A percentile compares a stretch with the other conserved stretches of the same genome.
Evolutionary conservation across 2,113 vertebrate genomes (phyloP).

Genomic region (Gymnogyps californianus): DNA sequence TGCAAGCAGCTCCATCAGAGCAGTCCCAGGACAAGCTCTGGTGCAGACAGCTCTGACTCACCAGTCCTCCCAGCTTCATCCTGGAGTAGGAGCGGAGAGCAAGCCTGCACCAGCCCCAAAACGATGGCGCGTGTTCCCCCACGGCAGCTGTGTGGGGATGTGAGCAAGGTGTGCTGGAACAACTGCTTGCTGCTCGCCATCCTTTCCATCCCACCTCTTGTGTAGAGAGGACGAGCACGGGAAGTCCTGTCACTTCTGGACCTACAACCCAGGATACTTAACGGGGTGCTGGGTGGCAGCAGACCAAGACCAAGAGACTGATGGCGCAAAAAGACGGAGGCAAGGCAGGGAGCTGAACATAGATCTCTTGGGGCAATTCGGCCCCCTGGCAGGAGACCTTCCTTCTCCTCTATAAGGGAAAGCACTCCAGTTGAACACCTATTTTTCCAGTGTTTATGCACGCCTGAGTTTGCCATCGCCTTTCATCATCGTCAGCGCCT

Average conservation of each 20-base stretch:
- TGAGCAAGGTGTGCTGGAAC: background rate
- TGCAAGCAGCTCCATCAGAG: background rate
- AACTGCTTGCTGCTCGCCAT: fast-evolving
- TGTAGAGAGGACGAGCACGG: fast-evolving
- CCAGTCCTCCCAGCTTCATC: background rate
- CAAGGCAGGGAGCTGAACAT: background rate
- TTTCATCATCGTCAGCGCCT: background rate
- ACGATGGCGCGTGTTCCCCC: fast-evolving
- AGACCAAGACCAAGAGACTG: background rate
- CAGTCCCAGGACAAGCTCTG: background rate
- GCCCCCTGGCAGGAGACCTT: background rate
- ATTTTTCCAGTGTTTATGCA: background rate
- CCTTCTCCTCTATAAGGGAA: background rate
- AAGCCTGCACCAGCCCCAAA: background rate
- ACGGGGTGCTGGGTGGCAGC: background rate
- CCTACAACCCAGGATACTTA: background rate
- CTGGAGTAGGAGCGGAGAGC: background rate
- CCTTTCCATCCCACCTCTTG: background rate
- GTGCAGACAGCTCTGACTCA: background rate
- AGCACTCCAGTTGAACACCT: background rate
- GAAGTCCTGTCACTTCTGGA: background rate
- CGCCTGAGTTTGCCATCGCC: background rate
- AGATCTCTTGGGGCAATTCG: background rate
- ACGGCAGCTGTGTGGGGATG: background rate
- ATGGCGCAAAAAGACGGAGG: background rate